Percentiles rank a stretch among this genome's conserved stretches.
Conservation (phyloP, 2,888 invertebrate species). For the Halictus ligatus region DNA sequence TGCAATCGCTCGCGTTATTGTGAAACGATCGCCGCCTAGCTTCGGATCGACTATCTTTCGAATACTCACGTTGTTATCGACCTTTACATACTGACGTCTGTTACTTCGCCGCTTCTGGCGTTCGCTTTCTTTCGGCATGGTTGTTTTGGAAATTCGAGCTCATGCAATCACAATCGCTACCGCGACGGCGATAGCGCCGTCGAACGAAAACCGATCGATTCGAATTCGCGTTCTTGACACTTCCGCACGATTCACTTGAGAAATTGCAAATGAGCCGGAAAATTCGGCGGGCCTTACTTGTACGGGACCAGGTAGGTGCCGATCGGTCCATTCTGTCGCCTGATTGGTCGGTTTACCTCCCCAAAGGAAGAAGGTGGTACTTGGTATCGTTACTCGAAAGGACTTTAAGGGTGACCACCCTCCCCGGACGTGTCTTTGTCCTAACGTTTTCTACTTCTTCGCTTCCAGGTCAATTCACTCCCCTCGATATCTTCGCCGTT, state of each 20-base stretch:
- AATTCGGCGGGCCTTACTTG: background rate
- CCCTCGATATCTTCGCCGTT: conserved; percentile 24
- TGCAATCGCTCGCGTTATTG: background rate
- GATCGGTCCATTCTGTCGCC: background rate
- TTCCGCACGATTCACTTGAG: background rate
- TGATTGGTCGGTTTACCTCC: conserved; percentile 26
- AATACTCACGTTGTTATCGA: conserved; percentile 50
- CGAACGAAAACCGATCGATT: background rate
- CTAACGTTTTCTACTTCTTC: background rate
- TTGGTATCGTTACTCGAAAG: background rate
- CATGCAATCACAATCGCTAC: background rate
- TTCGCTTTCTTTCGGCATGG: conserved; percentile 33
- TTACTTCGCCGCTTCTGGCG: background rate
- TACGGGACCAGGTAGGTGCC: background rate
- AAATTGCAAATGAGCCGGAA: conserved; percentile 28
- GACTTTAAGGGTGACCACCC: conserved; percentile 13
- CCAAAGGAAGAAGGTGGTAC: background rate
- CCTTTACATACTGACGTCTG: background rate
- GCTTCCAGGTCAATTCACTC: conserved; percentile 39
- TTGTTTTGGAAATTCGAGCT: background rate
- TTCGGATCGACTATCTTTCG: background rate
- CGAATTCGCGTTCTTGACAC: background rate
- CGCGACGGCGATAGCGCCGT: background rate
- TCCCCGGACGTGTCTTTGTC: background rate
- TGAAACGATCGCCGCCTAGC: background rate